Percentiles rank a stretch among this genome's conserved stretches.
These are phyloP conservation scores for Aspidiotus rigidus DNA, from an alignment of 2,888 invertebrate species.

Conservation along the genomic window DNA sequence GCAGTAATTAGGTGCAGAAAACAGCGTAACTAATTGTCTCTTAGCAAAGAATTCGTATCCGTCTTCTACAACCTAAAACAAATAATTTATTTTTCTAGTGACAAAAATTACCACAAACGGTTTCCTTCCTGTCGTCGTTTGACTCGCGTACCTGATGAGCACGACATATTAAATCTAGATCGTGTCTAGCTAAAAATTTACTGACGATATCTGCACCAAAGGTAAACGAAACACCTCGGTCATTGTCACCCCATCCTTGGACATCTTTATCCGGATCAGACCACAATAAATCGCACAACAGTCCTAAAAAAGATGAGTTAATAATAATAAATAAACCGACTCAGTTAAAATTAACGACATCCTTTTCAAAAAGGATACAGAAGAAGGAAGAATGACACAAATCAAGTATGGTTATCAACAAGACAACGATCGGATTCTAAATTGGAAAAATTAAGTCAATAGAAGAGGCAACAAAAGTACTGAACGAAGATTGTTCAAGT, in stretches of 20 bases:
- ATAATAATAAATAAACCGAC: not conserved
- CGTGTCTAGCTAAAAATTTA: slow-evolving; percentile 91
- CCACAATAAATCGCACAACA: slow-evolving; percentile 94
- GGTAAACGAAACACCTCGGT: slow-evolving; percentile 95
- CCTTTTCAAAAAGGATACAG: too few relatives aligned
- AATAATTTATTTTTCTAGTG: not conserved
- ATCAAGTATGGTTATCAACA: not conserved
- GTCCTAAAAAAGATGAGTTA: slow-evolving; percentile 50
- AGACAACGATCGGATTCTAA: not conserved
- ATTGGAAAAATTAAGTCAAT: too few relatives aligned
- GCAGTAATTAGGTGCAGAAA: slow-evolving; percentile 97
- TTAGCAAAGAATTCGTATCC: slow-evolving; percentile 99
- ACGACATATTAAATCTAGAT: slow-evolving; percentile 92
- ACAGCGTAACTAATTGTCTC: slow-evolving; percentile 91
- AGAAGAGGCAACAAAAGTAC: too few relatives aligned
- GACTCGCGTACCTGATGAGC: slow-evolving; percentile 72
- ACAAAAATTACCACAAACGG: too few relatives aligned
- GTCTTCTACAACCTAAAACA: slow-evolving; percentile 79
- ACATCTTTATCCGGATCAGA: slow-evolving; percentile 94
- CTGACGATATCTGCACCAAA: slow-evolving; percentile 96
- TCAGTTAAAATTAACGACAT: not conserved
- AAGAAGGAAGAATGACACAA: not conserved
- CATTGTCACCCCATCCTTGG: slow-evolving; percentile 93
- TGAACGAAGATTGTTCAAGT: too few relatives aligned
- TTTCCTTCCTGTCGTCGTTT: slow-evolving; percentile 1